Base-by-base conservation (phyloP, 2,113 vertebrate species). In the Phrynosoma blainvillii region DNA sequence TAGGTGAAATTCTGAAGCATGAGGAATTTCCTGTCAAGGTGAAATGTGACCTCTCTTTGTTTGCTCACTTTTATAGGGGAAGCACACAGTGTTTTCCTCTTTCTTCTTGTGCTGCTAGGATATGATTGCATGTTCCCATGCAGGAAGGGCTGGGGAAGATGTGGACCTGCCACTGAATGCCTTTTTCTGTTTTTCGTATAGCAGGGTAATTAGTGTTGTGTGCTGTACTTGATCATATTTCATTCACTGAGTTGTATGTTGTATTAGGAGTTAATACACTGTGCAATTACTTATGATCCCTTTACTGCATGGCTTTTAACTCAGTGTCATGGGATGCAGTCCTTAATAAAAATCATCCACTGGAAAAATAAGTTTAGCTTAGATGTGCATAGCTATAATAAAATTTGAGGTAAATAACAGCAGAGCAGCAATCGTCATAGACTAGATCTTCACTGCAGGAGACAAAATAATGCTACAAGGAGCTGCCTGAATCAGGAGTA, bases 371-470 rank as follows among this genome's bases (percentile, higher is more conserved):
- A 82, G 54, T 83, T 89, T 93, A 84, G 30, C 3, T 85, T 42
- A 79, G 87, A 84, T 81, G 86, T 74, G 8, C 78, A 79, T 77
- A 91, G 59, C 87, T 88, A 92, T 86, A 90, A 93, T 85, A 94
- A 89, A 94, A 91, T 14, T 16, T 56, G 0, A 20, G 40, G 90
- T 90, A 94, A 95, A 93, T 83, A 95, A 78, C 36, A 88, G 84
- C 11, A 86, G 56, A 88, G 84, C 73, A 23, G 47, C 90, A 93
- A 90, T 92, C 36, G 84, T 84, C 74, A 40, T 93, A 89, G 56
- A 10, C 71, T 93, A 77, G 54, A 89, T 92, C 87, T 94, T 73
- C 59, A 13, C 82, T 56, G 23, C 27, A 93, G 90, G 66, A 92
- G 92, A 90, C 86, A 84, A 90, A 87, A 81, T 81, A 81, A 87